Percentiles rank a stretch among this genome's conserved stretches.
phyloP scores from a whole-genome alignment of 2,797 vertebrate genomes.

The Pitangus sulphuratus region DNA sequence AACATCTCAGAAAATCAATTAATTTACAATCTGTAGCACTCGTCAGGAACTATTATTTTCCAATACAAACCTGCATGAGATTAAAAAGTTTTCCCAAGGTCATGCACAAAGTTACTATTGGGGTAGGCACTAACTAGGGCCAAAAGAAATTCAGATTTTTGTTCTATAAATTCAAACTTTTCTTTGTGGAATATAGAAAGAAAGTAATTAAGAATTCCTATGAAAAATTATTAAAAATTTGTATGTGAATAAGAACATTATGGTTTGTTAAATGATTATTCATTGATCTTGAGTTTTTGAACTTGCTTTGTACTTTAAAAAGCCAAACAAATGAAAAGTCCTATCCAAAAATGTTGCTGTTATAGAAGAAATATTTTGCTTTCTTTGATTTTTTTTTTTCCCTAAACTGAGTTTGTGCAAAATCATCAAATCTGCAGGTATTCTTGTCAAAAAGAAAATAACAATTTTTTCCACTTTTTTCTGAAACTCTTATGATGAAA shows the following conservation, averaged over 20 bases:
- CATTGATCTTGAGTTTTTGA: background rate
- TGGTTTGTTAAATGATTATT: background rate
- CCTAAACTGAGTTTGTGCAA: background rate
- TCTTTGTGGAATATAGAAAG: background rate
- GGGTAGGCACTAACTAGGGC: background rate
- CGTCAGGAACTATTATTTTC: background rate
- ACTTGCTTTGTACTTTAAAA: background rate
- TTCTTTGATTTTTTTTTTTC: background rate
- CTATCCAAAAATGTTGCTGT: background rate
- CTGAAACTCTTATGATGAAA: background rate
- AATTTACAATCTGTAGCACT: slow-evolving; percentile 16
- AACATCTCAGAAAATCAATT: slow-evolving; percentile 38
- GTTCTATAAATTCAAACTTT: background rate
- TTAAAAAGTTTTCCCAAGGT: slow-evolving; percentile 42
- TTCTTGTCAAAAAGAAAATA: background rate
- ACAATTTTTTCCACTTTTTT: rapidly evolving
- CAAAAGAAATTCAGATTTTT: background rate
- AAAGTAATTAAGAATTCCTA: background rate
- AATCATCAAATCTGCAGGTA: background rate
- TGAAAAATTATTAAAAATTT: background rate
- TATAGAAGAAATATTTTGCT: background rate
- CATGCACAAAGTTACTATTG: background rate
- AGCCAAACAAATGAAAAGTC: background rate
- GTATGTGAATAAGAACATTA: background rate
- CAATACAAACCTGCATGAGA: background rate